Conservation (phyloP, 2,888 invertebrate genomes). For the Plagodis pulveraria region DNA sequence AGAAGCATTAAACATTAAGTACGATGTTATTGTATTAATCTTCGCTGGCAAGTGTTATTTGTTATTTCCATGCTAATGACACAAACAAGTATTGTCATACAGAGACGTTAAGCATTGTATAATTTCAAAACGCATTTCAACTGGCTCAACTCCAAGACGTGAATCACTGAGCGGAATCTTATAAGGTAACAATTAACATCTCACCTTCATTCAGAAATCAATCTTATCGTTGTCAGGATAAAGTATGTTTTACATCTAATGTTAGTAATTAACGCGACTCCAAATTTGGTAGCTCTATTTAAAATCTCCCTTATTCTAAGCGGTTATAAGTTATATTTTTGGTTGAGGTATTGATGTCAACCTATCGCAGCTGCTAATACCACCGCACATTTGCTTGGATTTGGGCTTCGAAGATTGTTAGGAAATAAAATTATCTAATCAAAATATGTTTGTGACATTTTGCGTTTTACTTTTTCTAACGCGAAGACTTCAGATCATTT, state of each 20-base stretch:
- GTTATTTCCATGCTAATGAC: slow-evolving; percentile 13
- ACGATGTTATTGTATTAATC: no score
- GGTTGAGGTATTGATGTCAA: not conserved
- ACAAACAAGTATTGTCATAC: slow-evolving; percentile 35
- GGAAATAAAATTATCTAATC: slow-evolving; percentile 25
- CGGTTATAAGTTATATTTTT: not conserved
- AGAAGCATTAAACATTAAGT: no score
- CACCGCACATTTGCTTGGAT: slow-evolving; percentile 26
- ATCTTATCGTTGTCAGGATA: not conserved
- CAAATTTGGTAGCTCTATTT: slow-evolving; percentile 3
- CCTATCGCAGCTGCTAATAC: slow-evolving; percentile 21
- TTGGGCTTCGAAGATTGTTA: slow-evolving; percentile 18
- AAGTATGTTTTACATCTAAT: slow-evolving; percentile 1
- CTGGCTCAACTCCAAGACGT: slow-evolving; percentile 61
- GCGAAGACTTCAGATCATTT: no score
- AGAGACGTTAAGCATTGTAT: slow-evolving; percentile 44
- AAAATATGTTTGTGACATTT: slow-evolving; percentile 11
- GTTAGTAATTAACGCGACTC: slow-evolving; percentile 35
- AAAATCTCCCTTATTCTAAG: slow-evolving; percentile 4
- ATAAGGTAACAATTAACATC: slow-evolving; percentile 44
- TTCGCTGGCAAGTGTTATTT: not conserved
- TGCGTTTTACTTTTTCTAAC: no score
- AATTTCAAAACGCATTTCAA: slow-evolving; percentile 57
- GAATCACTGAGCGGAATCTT: slow-evolving; percentile 58
- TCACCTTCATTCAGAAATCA: slow-evolving; percentile 1